Conservation (phyloP, 2,888 invertebrate species). For the Thymelicus lineola region DNA sequence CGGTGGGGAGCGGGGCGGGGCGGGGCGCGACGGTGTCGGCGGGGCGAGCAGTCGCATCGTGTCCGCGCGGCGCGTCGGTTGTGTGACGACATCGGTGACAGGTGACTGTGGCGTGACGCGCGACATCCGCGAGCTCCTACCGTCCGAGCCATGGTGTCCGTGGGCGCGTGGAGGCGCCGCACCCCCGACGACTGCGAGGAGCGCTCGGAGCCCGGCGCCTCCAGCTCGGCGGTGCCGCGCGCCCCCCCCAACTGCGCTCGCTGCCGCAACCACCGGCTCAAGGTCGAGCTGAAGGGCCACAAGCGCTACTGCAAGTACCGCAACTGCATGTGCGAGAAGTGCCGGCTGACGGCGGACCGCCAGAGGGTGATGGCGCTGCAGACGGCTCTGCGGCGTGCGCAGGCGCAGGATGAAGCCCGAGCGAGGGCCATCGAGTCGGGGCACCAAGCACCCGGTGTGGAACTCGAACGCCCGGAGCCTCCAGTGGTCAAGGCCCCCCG, state of each 20-base stretch:
- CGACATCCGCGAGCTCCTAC: conserved; percentile 60
- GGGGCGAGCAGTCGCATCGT: conserved; percentile 74
- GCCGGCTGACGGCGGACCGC: conserved; percentile 93
- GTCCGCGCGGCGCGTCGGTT: conserved; percentile 76
- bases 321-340: conserved; percentile 91
- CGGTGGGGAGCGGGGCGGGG: conserved; percentile 61
- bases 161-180: conserved; percentile 79
- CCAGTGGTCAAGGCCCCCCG: conserved; percentile 76
- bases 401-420: conserved; percentile 92
- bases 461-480: conserved; percentile 78
- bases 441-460: conserved; percentile 69
- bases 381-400: conserved; percentile 92
- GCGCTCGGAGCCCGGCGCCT: conserved; percentile 77
- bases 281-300: conserved; percentile 95
- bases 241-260: conserved; percentile 97
- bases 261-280: conserved; percentile 96
- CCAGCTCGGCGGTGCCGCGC: conserved; percentile 87
- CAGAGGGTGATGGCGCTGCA: conserved; percentile 96
- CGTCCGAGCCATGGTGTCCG: conserved; percentile 71
- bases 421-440: conserved; percentile 76
- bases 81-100: conserved; percentile 39
- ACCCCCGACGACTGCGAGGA: conserved; percentile 79
- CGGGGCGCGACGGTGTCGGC: conserved; percentile 45
- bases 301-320: conserved; percentile 96
- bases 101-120: conserved; percentile 52